Evolutionary conservation across 2,888 invertebrate species (phyloP), one percentile per base, ranked within the genome.

Genomic region (Pseudococcus viburni): DNA sequence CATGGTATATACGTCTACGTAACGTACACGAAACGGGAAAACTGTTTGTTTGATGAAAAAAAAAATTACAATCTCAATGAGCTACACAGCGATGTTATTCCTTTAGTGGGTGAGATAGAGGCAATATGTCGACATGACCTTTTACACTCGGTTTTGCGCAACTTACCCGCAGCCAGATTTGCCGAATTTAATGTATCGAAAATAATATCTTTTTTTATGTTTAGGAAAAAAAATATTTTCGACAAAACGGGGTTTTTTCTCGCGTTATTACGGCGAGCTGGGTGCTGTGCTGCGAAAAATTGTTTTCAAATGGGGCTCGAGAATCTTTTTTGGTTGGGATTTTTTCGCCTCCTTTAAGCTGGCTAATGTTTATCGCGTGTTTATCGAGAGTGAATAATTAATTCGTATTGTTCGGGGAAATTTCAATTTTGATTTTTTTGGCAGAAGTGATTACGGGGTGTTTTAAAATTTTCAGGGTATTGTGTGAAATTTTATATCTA

Each of bases 101-200:
- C 64, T 64, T 64, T 22, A 64, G 64, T 64, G 64, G 64, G 64
- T 64, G 64, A 64, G 64, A 22, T 64, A 64, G 64, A 64, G 64
- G 64, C 64, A 64, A 64, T 64, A 64, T 64, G 64, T 64, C 64
- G 64, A 64, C 64, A 64, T 64, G 64, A 64, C 64, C 64, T 64
- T 64, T 64, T 64, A 64, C 64, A 64, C 64, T 64, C 64, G 64
- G 64, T 64, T 64, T 22, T 64, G 64, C 64, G 64, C 64, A 64
- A 64, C 64, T 64, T 64, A 64, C 64, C 64, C 64, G 64, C 64
- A 64, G 64, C 64, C 64, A 64, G 64, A 64, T 64, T 64, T 64
- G 64, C 64, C 64, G 64, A 64, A 64, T 64, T 64, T 64, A 64
- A 64, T 64, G 64, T 64, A 22, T 64, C 64, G 64, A 64, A 64